Evolutionary conservation across 2,888 invertebrate genomes (phyloP), one percentile per base, ranked within the genome.

Genomic region (Chesias legatella): DNA sequence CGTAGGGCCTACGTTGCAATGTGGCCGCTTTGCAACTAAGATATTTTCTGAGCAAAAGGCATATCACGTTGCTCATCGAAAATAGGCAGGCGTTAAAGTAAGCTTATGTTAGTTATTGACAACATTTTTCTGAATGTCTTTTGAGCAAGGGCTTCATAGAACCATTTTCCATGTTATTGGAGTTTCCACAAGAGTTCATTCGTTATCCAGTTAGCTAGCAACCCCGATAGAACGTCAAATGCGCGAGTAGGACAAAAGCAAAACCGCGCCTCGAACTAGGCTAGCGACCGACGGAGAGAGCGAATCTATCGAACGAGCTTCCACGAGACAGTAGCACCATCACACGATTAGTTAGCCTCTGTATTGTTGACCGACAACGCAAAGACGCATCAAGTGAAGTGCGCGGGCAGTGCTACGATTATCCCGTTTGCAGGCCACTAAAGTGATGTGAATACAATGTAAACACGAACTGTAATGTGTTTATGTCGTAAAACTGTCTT

Each of bases 351-450:
- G 53, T 56, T 57, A 41, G 38, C 41, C 57, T 62, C 61, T 73
- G 68, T 78, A 80, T 80, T 81, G 79, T 83, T 83, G 85, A 82
- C 81, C 80, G 21, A 11, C 41, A 51, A 52, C 54, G 49, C 80
- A 84, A 73, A 81, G 77, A 79, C 86, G 81, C 84, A 83, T 78
- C 82, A 76, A 79, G 70, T 69, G 67, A 68, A 79, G 74, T 83
- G 85, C 85, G 85, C 83, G 83, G 83, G 82, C 82, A 84, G 80
- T 84, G 83, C 82, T 84, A 79, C 82, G 84, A 84, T 79, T 79
- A 76, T 69, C 62, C 68, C 77, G 79, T 81, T 81, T 63, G 82
- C 74, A 84, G 81, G 79, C 82, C 80, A 54, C 66, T 58, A 68
- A 67, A 78, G 81, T 82, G 79, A 79, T 81, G 84, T 82, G 85